Base-by-base conservation (phyloP, 2,113 vertebrate genomes). In the Tachycineta bicolor region DNA sequence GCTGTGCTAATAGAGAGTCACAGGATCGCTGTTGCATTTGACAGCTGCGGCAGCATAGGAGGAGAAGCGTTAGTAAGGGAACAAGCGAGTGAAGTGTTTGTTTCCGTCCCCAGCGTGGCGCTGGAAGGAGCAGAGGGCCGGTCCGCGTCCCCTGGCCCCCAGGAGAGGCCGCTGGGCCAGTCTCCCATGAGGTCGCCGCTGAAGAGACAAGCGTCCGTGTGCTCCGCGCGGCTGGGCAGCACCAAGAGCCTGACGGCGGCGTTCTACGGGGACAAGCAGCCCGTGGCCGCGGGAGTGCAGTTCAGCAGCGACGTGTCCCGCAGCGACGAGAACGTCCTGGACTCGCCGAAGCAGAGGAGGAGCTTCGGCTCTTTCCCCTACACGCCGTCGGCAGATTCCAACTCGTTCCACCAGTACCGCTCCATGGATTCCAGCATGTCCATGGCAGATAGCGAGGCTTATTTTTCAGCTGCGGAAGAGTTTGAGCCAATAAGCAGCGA, bases 331-430 rank as follows among this genome's bases (percentile, higher is more conserved):
- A 99, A 99, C 3, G 99, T 99, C 39, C 97, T 99, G 74, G 99
- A 99, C 79, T 99, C 99, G 2, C 99, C 99, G 1, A 99, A 98
- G 49, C 99, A 99, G 94, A 98, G 99, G 46, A 98, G 99, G 86
- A 99, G 99, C 97, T 99, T 99, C 43, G 99, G 99, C 49, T 99
- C 99, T 11, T 99, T 99, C 75, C 99, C 99, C 0, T 99, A 99
- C 90, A 99, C 99, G 3, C 99, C 99, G 0, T 99, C 99, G 34
- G 99, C 99, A 1, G 99, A 99, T 95, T 99, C 99, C 6, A 99
- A 98, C 96, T 99, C 99, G 1, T 99, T 99, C 97, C 99, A 99
- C 95, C 99, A 99, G 63, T 99, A 99, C 96, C 99, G 99, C 76
- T 99, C 99, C 0, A 99, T 99, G 68, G 99, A 99, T 93, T 99